Conservation (phyloP, 2,797 vertebrate genomes). For the Sebastes diploproa region DNA sequence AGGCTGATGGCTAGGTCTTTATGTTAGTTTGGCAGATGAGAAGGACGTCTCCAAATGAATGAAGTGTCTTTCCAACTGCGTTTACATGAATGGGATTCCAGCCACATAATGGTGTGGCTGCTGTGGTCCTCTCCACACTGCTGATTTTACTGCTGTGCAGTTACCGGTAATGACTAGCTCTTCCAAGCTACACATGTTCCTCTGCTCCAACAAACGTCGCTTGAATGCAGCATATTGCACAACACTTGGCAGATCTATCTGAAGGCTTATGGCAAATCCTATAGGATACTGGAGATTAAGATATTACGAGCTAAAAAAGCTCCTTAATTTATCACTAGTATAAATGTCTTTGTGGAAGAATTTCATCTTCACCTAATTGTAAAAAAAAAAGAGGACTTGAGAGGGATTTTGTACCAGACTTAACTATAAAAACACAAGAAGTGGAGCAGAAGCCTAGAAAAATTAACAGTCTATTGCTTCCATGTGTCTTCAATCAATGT, state of each 20-base stretch:
- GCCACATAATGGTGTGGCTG: constrained; percentile 52
- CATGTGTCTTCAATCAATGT: constrained; percentile 37
- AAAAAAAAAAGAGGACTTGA: background rate
- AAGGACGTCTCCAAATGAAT: constrained; percentile 40
- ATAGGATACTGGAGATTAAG: background rate
- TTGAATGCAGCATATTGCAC: constrained; percentile 4
- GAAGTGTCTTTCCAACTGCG: constrained; percentile 50
- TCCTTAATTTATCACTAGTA: background rate
- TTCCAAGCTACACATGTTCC: constrained; percentile 22
- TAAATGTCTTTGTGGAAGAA: constrained; percentile 4
- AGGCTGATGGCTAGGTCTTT: background rate
- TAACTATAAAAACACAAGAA: background rate
- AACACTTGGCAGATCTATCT: background rate
- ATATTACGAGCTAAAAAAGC: background rate
- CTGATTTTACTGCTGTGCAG: constrained; percentile 55
- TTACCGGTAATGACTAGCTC: constrained; percentile 66
- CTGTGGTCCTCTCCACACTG: constrained; percentile 50
- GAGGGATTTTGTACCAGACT: background rate
- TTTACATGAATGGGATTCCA: constrained; percentile 58
- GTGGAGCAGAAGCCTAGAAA: constrained; percentile 16
- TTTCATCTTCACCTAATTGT: background rate
- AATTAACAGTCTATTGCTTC: constrained; percentile 30
- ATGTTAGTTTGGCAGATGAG: constrained; percentile 40
- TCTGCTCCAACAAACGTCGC: constrained; percentile 19
- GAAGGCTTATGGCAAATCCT: background rate